Evolutionary conservation across 2,888 invertebrate genomes (phyloP), one percentile per base, ranked within the genome.

Genomic region (Trichopoda pennipes): DNA sequence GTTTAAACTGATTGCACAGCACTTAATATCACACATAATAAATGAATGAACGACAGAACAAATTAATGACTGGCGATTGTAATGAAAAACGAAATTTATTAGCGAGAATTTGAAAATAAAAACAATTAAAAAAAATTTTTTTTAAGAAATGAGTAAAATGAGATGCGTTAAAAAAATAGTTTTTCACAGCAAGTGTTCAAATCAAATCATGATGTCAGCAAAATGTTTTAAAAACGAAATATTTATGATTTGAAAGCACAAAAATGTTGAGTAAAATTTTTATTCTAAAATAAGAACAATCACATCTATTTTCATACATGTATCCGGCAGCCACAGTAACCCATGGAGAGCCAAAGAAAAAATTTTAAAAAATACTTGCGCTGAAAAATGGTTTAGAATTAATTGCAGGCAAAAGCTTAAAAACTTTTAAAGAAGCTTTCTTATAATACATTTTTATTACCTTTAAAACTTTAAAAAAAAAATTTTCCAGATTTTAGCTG

Each of bases 151-250:
- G 21, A 51, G 35, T 66, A 17, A 66, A 42, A 21, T 49, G 49
- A 21, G 49, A 38, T 49, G 35, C 55, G 38, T 56, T 70, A 56
- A 42, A 51, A 28, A 61, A 56, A 53, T 58, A 28, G 38, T 35
- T 72, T 75, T 51, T 70, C 42, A 17, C 55, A 69, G 21, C 69
- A 64, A 63, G 38, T 44, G 38, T 38, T 32, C 42, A 68, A 74
- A 61, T 32, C 42, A 68, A 74, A 61, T 63, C 60, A 73, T 81
- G 77, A 77, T 81, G 81, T 81, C 81, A 81, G 81, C 80, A 61
- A 66, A 80, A 76, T 56, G 19, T 10, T 69, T 74, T 69, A 21
- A 47, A n/a, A 64, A 23, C 9, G 10, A 49, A 74, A 56, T 64
- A 63, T 63, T 74, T 64, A 74, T 64, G 53, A 64, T 63, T 63